Evolutionary conservation across 92 coral and sea anemone genomes (phyloP).

Genomic region (Umimayanthus kanabou): DNA sequence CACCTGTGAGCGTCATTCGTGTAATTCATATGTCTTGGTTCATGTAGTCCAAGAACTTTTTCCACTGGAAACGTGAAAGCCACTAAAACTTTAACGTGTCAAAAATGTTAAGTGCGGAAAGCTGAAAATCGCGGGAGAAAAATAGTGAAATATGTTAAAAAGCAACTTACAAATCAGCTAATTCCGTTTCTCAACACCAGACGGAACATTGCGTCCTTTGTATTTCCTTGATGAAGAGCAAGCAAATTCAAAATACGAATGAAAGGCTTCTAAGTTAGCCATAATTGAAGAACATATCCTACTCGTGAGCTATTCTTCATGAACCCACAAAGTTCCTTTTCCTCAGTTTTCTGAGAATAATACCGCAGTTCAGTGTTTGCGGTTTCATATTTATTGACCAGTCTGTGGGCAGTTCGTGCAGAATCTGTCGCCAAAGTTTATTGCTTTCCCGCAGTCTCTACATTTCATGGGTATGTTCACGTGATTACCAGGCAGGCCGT

Average conservation of each 20-base stretch:
- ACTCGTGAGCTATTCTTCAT: neutral
- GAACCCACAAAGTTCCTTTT: neutral
- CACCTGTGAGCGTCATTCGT: neutral
- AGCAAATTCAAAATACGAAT: neutral
- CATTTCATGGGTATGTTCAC: conserved; percentile 28
- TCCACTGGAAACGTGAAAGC: no score
- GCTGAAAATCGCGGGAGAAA: no score
- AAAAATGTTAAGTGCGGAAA: no score
- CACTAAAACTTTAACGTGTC: no score
- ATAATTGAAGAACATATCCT: neutral
- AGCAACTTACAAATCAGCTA: no score
- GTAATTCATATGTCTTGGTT: no score
- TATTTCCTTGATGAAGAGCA: neutral
- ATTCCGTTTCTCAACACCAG: no score
- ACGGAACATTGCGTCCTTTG: neutral
- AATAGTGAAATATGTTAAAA: neutral
- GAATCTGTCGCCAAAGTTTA: conserved; percentile 49
- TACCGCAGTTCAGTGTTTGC: neutral
- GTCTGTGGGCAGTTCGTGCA: conserved; percentile 53
- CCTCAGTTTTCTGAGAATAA: neutral
- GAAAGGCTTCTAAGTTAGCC: neutral
- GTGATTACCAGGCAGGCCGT: conserved; percentile 1
- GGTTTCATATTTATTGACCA: conserved; percentile 20
- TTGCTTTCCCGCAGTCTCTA: conserved; percentile 41
- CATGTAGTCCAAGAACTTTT: no score